A percentile compares a stretch with the other conserved stretches of the same genome.
phyloP scores from a whole-genome alignment of 2,113 vertebrate genomes.

The Hiodon tergisus region DNA sequence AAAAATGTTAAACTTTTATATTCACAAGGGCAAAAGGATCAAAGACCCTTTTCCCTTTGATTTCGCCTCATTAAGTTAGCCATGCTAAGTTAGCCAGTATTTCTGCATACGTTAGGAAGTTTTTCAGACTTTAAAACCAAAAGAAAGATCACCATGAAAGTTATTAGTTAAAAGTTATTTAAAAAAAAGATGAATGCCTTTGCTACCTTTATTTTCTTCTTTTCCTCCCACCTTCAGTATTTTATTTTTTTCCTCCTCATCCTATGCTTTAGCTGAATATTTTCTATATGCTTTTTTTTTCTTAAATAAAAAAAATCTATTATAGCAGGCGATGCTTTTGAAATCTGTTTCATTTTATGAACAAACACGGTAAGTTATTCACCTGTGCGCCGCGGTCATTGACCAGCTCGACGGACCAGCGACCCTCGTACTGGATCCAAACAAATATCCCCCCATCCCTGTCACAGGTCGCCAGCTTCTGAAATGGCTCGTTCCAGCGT shows the following conservation, averaged over 20 bases:
- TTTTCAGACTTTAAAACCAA: no score
- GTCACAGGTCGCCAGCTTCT: slow-evolving; percentile 96
- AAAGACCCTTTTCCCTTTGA: no score
- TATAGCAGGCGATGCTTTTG: background rate
- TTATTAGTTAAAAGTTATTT: no score
- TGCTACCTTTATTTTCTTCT: background rate
- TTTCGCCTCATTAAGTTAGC: no score
- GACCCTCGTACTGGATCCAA: slow-evolving; percentile 97
- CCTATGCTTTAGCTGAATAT: background rate
- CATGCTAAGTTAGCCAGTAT: no score
- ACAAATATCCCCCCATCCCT: slow-evolving; percentile 98
- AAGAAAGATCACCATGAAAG: no score
- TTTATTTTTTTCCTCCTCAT: background rate
- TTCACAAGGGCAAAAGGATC: no score
- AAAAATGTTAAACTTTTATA: no score
- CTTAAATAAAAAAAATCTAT: background rate
- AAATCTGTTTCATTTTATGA: no score
- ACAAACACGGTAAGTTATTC: slow-evolving; percentile 11
- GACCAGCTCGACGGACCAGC: slow-evolving; percentile 96
- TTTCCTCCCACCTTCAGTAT: background rate
- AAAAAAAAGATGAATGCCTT: no score
- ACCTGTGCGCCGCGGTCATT: slow-evolving; percentile 97
- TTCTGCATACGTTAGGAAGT: no score
- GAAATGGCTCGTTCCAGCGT: slow-evolving; percentile 97
- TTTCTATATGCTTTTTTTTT: background rate